These are phyloP conservation scores for Callosobruchus maculatus DNA, from an alignment of 2,888 invertebrate genomes.

Conservation along the genomic window DNA sequence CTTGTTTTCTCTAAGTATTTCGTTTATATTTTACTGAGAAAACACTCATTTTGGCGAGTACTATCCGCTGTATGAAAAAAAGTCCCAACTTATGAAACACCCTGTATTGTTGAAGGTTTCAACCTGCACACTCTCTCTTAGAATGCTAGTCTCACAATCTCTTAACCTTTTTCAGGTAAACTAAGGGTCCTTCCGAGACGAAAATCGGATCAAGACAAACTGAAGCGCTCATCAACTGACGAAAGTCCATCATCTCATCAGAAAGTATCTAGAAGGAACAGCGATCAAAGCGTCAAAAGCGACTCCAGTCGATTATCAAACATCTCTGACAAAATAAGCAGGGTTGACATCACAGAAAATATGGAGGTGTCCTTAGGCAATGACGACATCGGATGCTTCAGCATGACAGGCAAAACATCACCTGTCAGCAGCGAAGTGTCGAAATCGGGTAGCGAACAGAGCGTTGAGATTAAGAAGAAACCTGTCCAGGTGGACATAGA, in stretches of 20 bases:
- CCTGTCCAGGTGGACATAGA: constrained; percentile 37
- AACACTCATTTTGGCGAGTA: too few species aligned
- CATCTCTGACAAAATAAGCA: constrained; percentile 37
- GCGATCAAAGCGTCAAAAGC: constrained; percentile 33
- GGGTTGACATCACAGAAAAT: constrained; percentile 36
- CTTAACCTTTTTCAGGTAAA: constrained; percentile 21
- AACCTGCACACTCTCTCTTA: too few species aligned
- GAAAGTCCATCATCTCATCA: constrained; percentile 12
- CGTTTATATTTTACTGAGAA: too few species aligned
- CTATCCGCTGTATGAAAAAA: too few species aligned
- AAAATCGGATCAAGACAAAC: constrained; percentile 17
- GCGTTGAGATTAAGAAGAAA: constrained; percentile 28
- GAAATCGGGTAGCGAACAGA: constrained; percentile 18
- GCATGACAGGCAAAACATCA: constrained; percentile 27
- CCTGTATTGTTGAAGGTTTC: too few species aligned
- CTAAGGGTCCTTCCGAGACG: constrained; percentile 18
- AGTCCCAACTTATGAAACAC: too few species aligned
- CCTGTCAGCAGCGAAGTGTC: constrained; percentile 25
- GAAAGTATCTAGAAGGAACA: constrained; percentile 32
- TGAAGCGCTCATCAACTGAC: constrained; percentile 16
- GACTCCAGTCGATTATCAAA: constrained; percentile 33
- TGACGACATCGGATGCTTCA: constrained; percentile 23
- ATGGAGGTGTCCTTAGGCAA: constrained; percentile 37
- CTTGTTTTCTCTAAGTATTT: too few species aligned
- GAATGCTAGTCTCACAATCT: too few species aligned